phyloP scores from a whole-genome alignment of 1,140 invertebrate genomes.

The Plodia interpunctella region DNA sequence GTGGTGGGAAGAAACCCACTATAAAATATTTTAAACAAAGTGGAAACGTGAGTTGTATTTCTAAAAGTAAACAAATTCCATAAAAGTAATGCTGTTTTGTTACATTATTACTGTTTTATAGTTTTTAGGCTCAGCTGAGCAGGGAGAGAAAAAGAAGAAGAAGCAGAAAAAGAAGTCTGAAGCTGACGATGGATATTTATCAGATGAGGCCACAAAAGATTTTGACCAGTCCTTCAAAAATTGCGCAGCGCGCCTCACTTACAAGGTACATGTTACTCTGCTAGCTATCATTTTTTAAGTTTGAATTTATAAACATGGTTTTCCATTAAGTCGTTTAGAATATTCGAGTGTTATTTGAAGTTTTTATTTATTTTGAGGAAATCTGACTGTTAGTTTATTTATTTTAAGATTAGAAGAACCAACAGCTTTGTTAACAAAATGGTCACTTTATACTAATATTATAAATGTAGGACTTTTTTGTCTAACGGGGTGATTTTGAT shows the following conservation, averaged over 20 bases:
- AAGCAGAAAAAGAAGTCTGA: conserved; percentile 60
- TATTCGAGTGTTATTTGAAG: too few relatives aligned
- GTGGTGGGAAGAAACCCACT: conserved; percentile 74
- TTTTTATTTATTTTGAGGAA: too few relatives aligned
- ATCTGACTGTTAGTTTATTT: too few relatives aligned
- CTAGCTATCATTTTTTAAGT: conserved; percentile 7
- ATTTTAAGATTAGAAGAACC: too few relatives aligned
- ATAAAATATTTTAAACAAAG: conserved; percentile 60
- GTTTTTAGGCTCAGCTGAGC: conserved; percentile 66
- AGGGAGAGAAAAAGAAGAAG: conserved; percentile 59
- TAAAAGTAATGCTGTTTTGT: too few relatives aligned
- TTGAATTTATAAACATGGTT: background rate
- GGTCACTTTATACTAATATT: too few relatives aligned
- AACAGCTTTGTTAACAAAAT: too few relatives aligned
- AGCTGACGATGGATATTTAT: conserved; percentile 65
- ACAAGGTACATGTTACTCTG: conserved; percentile 46
- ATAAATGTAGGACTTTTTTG: too few relatives aligned
- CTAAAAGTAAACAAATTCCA: too few relatives aligned
- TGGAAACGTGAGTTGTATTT: conserved; percentile 60
- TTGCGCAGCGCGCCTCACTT: conserved; percentile 56
- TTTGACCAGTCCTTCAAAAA: conserved; percentile 54
- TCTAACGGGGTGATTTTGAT: too few relatives aligned
- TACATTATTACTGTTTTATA: conserved; percentile 28
- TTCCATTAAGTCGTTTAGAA: too few relatives aligned
- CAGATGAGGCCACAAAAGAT: conserved; percentile 48